A percentile compares a stretch with the other conserved stretches of the same genome.
Conservation (phyloP, 2,888 invertebrate species). For the Drosophila anomalata region DNA sequence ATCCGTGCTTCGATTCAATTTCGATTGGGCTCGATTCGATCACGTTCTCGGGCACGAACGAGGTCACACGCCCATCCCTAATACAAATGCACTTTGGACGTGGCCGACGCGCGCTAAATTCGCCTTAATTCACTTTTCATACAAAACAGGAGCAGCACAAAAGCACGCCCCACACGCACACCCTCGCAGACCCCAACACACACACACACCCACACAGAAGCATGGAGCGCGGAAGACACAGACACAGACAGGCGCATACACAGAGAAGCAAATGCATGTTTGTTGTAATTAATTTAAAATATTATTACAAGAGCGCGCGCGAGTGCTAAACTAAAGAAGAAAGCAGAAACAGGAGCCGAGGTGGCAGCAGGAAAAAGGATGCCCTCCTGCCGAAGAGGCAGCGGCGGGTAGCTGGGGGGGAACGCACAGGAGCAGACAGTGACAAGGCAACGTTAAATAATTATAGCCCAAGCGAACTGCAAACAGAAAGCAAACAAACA, state of each 20-base stretch:
- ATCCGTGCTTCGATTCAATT: conserved; percentile 25
- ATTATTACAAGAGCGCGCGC: conserved; percentile 78
- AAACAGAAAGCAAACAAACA: conserved; percentile 56
- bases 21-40: conserved; percentile 31
- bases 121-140: conserved; percentile 81
- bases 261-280: conserved; percentile 58
- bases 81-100: conserved; percentile 78
- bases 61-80: conserved; percentile 42
- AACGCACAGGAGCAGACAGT: conserved; percentile 38
- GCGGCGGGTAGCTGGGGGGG: background rate
- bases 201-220: conserved; percentile 22
- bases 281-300: conserved; percentile 82
- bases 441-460: conserved; percentile 73
- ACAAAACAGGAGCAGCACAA: conserved; percentile 68
- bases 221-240: conserved; percentile 6
- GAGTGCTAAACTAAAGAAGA: conserved; percentile 71
- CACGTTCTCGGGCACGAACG: conserved; percentile 38
- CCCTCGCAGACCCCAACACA: conserved; percentile 17
- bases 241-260: conserved; percentile 27
- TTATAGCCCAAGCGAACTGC: conserved; percentile 74
- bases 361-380: conserved; percentile 17
- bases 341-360: conserved; percentile 44
- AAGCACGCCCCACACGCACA: conserved; percentile 65
- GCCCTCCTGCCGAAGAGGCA: background rate
- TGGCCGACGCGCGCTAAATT: conserved; percentile 77